phyloP scores from a whole-genome alignment of 2,113 vertebrate genomes.

The Channa maculata region DNA sequence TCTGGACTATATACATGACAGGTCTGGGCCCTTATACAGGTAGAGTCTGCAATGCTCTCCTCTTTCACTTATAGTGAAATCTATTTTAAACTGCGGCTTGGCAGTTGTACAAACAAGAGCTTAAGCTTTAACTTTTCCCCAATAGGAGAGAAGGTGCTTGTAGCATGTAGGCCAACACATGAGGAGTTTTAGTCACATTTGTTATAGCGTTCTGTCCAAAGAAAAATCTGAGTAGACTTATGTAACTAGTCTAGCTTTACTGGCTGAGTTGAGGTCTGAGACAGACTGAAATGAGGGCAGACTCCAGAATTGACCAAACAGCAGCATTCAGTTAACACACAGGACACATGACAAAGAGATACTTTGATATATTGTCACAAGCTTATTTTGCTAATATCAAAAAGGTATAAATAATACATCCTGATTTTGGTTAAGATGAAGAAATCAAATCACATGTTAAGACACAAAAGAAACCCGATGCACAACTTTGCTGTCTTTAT shows the following conservation, averaged over 20 bases:
- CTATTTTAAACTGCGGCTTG: slow-evolving; percentile 72
- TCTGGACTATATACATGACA: slow-evolving; percentile 44
- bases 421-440: slow-evolving; percentile 65
- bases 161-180: slow-evolving; percentile 34
- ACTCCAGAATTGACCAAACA: slow-evolving; percentile 52
- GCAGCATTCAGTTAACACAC: slow-evolving; percentile 67
- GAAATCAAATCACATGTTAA: slow-evolving; percentile 32
- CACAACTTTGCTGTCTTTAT: slow-evolving; percentile 51
- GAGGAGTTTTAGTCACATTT: slow-evolving; percentile 57
- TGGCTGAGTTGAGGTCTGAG: slow-evolving; percentile 62
- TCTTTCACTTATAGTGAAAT: slow-evolving; percentile 52
- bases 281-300: slow-evolving; percentile 59
- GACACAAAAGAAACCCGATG: slow-evolving; percentile 32
- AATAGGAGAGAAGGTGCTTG: slow-evolving; percentile 59
- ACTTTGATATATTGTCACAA: slow-evolving; percentile 56
- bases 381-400: slow-evolving; percentile 74
- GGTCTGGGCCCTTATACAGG: slow-evolving; percentile 27
- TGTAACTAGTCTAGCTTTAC: slow-evolving; percentile 59
- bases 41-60: slow-evolving; percentile 19
- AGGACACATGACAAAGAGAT: slow-evolving; percentile 50
- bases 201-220: slow-evolving; percentile 55
- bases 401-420: slow-evolving; percentile 76
- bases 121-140: slow-evolving; percentile 70
- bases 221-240: slow-evolving; percentile 52
- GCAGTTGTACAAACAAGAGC: slow-evolving; percentile 59